Evolutionary conservation across 2,888 invertebrate genomes (phyloP).

Genomic region (Gastracanthus pulcherrimus): DNA sequence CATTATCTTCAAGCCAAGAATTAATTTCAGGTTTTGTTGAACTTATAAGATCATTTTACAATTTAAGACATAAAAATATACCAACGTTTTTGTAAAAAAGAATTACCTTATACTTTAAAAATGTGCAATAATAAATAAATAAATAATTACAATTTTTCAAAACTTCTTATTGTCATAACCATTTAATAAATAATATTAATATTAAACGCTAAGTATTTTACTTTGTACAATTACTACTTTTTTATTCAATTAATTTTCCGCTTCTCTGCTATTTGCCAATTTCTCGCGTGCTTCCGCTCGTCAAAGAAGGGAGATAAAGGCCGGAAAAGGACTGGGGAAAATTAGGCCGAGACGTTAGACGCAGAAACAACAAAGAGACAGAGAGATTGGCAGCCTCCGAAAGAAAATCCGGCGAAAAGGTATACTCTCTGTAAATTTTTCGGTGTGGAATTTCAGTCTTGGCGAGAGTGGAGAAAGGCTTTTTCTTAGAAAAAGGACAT

Average conservation of each 20-base stretch:
- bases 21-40: too few species aligned
- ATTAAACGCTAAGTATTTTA: too few species aligned
- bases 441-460: constrained; percentile 1
- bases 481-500: neutral
- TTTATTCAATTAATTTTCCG: neutral
- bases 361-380: neutral
- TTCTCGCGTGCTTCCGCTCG: neutral
- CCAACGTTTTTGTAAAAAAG: too few species aligned
- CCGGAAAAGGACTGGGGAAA: neutral
- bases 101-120: too few species aligned
- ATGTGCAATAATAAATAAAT: too few species aligned
- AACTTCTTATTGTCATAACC: too few species aligned
- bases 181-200: too few species aligned
- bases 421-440: constrained; percentile 10
- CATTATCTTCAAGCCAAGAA: too few species aligned
- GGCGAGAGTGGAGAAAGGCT: neutral
- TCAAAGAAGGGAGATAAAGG: neutral
- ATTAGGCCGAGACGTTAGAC: neutral
- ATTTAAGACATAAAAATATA: too few species aligned
- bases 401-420: neutral
- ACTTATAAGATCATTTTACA: too few species aligned
- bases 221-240: too few species aligned
- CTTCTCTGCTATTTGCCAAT: neutral
- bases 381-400: neutral
- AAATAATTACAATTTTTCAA: too few species aligned